Evolutionary conservation across 2,113 vertebrate species (phyloP).

Genomic region (Phyllostomus discolor): DNA sequence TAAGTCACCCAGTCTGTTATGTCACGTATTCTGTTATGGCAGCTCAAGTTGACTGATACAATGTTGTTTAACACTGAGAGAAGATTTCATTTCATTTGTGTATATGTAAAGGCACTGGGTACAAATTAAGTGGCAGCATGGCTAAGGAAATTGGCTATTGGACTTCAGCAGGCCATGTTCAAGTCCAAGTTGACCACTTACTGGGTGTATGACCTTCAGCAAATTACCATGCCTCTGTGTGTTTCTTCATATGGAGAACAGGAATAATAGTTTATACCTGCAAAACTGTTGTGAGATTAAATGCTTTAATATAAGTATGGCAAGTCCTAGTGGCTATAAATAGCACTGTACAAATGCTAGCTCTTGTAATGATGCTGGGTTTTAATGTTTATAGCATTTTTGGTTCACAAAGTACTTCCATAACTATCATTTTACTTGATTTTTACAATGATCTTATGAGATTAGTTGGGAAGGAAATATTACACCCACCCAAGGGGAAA

Average conservation of each 20-base stretch:
- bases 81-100: not conserved
- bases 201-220: not conserved
- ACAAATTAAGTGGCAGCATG: not conserved
- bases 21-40: not conserved
- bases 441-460: slow-evolving; percentile 18
- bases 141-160: not conserved
- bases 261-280: not conserved
- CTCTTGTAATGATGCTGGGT: not conserved
- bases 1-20: not conserved
- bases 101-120: not conserved
- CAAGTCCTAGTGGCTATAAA: too few relatives aligned
- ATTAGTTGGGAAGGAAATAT: not conserved
- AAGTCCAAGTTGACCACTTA: not conserved
- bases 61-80: not conserved
- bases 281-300: not conserved
- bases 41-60: not conserved
- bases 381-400: not conserved
- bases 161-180: not conserved
- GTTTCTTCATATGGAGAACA: not conserved
- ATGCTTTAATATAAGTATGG: not conserved
- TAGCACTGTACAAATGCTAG: not conserved
- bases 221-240: not conserved
- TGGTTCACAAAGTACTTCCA: not conserved
- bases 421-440: not conserved
- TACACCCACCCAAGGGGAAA: not conserved